Evolutionary conservation across 35 echinoderm and acorn worm genomes (phyloP).

Genomic region (Chiridota heheva): DNA sequence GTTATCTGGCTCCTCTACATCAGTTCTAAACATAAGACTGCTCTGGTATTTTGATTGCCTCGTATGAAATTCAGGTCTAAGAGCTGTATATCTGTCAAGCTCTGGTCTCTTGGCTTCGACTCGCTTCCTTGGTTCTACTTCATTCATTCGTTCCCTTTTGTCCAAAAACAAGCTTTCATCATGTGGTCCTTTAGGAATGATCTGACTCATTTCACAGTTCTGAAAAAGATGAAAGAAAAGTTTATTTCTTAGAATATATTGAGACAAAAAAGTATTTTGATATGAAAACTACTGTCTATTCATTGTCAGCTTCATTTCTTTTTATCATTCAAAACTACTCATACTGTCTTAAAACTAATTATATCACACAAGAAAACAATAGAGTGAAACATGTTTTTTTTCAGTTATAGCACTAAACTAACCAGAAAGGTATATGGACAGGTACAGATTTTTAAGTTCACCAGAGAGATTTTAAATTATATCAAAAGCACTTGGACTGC

Average conservation of each 20-base stretch:
- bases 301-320: too few relatives aligned
- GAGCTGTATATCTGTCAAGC: conserved; percentile 58
- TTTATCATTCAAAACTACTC: background rate
- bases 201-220: conserved; percentile 96
- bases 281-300: background rate
- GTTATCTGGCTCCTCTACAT: conserved; percentile 25
- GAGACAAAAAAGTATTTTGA: background rate
- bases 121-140: conserved; percentile 82
- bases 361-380: too few relatives aligned
- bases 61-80: conserved; percentile 93
- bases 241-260: background rate
- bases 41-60: conserved; percentile 98
- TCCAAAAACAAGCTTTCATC: conserved; percentile 92
- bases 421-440: too few relatives aligned
- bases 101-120: conserved; percentile 81
- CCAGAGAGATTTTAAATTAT: too few relatives aligned
- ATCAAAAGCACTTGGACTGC: too few relatives aligned
- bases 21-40: conserved; percentile 95
- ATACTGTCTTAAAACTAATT: too few relatives aligned
- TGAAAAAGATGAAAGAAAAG: conserved; percentile 34
- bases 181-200: conserved; percentile 96
- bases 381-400: too few relatives aligned
- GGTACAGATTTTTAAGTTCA: too few relatives aligned
- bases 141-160: conserved; percentile 92
- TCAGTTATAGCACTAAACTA: too few relatives aligned